phyloP scores from a whole-genome alignment of 2,797 vertebrate species.

The Champsocephalus esox region DNA sequence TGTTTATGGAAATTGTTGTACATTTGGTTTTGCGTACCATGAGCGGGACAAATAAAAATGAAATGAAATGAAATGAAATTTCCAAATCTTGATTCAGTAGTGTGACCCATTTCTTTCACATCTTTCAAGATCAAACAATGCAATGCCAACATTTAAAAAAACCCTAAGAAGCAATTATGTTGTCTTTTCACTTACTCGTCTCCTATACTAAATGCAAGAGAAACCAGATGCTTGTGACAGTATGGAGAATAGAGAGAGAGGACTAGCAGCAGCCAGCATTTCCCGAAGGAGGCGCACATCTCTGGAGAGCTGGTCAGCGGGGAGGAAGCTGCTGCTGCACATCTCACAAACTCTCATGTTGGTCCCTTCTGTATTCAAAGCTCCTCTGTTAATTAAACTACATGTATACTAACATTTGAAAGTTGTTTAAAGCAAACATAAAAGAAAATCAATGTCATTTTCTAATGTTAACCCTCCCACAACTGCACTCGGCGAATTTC shows the following conservation, averaged over 20 bases:
- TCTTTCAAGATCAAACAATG: background rate
- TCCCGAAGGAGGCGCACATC: background rate
- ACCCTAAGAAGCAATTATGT: too few relatives aligned
- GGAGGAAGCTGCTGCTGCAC: background rate
- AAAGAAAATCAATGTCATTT: background rate
- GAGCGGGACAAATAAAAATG: too few relatives aligned
- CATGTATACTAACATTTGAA: background rate
- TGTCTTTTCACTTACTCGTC: background rate
- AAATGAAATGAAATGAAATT: too few relatives aligned
- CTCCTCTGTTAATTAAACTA: background rate
- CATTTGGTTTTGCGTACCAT: too few relatives aligned
- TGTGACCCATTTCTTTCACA: background rate
- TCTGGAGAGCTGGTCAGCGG: background rate
- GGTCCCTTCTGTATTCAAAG: background rate
- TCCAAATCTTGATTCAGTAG: too few relatives aligned
- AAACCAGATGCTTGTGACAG: background rate
- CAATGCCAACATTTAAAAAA: background rate
- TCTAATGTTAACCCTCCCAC: background rate
- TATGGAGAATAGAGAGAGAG: background rate
- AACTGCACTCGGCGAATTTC: background rate
- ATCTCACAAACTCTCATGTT: background rate
- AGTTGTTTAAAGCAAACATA: background rate
- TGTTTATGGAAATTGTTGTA: too few relatives aligned
- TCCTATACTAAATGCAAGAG: background rate
- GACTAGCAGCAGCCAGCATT: background rate